Conservation (phyloP, 2,797 vertebrate species). For the Choloepus didactylus region DNA sequence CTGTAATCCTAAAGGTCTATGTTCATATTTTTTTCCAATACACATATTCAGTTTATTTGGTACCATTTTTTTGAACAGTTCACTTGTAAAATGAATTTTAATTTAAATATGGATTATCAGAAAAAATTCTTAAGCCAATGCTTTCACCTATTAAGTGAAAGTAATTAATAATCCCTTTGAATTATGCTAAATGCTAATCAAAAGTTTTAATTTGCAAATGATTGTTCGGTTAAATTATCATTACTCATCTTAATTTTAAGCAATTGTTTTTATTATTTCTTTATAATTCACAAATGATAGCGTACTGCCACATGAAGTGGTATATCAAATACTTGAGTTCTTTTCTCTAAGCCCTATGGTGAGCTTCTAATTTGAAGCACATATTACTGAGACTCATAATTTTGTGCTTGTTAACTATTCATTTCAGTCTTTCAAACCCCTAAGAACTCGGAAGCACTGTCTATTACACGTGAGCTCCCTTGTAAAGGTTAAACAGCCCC, state of each 20-base stretch:
- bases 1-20: accelerated
- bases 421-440: background rate
- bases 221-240: constrained; percentile 41
- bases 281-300: constrained; percentile 43
- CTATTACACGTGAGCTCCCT: background rate
- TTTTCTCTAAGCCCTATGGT: background rate
- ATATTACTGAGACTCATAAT: background rate
- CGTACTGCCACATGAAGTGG: background rate
- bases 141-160: constrained; percentile 42
- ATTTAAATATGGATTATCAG: background rate
- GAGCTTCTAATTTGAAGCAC: constrained; percentile 33
- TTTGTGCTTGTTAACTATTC: constrained; percentile 52
- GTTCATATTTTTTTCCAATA: too few relatives aligned
- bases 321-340: background rate
- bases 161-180: constrained; percentile 55
- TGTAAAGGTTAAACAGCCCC: background rate
- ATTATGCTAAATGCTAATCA: constrained; percentile 62
- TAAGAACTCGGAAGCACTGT: background rate
- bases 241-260: constrained; percentile 62
- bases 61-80: background rate
- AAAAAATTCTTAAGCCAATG: background rate
- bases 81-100: background rate
- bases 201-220: constrained; percentile 62
- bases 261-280: constrained; percentile 42
- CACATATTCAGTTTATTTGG: background rate